Evolutionary conservation across 2,113 vertebrate genomes (phyloP).

Genomic region (Catharus fuscescens): DNA sequence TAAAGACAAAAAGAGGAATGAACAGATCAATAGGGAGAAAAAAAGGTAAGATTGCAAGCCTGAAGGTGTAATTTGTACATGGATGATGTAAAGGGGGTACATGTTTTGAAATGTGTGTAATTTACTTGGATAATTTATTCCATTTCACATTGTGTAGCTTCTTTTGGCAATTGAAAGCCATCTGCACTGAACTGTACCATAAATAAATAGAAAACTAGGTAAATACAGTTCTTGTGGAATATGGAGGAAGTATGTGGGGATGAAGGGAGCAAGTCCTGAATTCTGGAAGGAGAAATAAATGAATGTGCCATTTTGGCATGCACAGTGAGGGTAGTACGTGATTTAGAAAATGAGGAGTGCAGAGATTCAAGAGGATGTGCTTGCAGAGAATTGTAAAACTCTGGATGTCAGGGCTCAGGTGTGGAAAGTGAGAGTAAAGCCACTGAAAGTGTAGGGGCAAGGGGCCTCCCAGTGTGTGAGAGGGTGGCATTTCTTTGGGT

Average conservation of each 20-base stretch:
- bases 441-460: neutral
- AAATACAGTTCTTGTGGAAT: neutral
- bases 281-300: neutral
- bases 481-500: neutral
- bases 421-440: neutral
- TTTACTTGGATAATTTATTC: neutral
- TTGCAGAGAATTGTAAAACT: neutral
- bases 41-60: neutral
- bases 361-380: neutral
- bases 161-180: neutral
- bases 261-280: neutral
- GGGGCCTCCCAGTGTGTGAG: neutral
- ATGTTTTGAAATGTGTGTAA: neutral
- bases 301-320: neutral
- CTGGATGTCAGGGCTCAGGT: neutral
- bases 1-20: neutral
- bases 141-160: neutral
- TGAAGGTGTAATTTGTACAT: neutral
- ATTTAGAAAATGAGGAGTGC: neutral
- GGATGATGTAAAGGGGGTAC: neutral
- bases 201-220: neutral
- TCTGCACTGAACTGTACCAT: neutral
- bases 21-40: neutral
- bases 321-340: neutral
- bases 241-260: neutral